phyloP scores from a whole-genome alignment of 1,140 invertebrate genomes.

The Copidosoma floridanum region DNA sequence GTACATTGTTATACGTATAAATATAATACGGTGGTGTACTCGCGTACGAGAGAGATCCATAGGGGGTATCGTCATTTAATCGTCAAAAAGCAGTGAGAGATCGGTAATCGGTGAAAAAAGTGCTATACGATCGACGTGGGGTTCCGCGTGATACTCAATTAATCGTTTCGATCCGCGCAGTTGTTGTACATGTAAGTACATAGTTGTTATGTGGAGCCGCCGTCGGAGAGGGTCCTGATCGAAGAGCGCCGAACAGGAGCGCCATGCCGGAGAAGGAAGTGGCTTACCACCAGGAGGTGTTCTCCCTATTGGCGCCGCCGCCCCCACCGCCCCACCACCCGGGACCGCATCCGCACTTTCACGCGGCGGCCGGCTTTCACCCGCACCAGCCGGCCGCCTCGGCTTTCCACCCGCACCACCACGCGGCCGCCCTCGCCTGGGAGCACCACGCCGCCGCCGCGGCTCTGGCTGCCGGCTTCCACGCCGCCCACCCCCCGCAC shows the following conservation, averaged over 20 bases:
- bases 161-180: too few species aligned
- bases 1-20: too few species aligned
- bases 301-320: constrained; percentile 50
- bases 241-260: too few species aligned
- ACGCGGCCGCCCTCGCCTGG: constrained; percentile 46
- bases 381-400: constrained; percentile 42
- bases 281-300: constrained; percentile 53
- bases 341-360: constrained; percentile 53
- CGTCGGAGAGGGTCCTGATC: too few species aligned
- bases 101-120: too few species aligned
- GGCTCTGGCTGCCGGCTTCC: constrained; percentile 31
- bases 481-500: constrained; percentile 8
- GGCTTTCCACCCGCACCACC: constrained; percentile 41
- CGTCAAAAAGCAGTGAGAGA: too few species aligned
- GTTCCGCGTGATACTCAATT: too few species aligned
- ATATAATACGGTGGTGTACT: too few species aligned
- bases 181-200: neutral
- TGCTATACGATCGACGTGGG: too few species aligned
- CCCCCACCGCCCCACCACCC: constrained; percentile 52
- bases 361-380: constrained; percentile 52
- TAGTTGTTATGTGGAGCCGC: neutral
- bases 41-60: too few species aligned
- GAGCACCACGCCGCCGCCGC: constrained; percentile 51
- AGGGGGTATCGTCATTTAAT: too few species aligned
- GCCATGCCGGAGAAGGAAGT: constrained; percentile 56